Percentiles rank a stretch among this genome's conserved stretches.
Conservation (phyloP, 2,888 invertebrate genomes). For the Xanthia icteritia region DNA sequence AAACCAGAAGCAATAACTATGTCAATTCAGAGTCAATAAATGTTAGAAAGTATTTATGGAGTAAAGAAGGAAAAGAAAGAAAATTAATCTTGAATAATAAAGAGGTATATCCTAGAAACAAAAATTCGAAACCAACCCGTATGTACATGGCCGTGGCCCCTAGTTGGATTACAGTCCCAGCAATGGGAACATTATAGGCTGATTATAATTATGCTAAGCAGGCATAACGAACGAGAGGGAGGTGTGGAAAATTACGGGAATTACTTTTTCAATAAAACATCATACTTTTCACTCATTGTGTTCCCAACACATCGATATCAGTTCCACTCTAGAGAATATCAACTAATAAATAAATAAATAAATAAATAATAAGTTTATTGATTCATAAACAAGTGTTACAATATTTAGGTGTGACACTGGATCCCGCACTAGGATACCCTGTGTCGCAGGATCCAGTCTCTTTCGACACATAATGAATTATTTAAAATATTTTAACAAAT, state of each 20-base stretch:
- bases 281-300: background rate
- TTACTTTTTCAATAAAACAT: background rate
- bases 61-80: background rate
- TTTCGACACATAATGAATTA: no score
- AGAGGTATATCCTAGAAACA: background rate
- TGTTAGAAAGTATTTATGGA: conserved; percentile 4
- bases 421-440: no score
- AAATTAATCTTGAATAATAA: background rate
- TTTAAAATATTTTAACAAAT: no score
- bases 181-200: background rate
- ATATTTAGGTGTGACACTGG: no score
- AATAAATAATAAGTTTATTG: no score
- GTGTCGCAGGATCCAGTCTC: no score
- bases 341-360: no score
- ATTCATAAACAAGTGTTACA: no score
- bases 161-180: background rate
- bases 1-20: conserved; percentile 14
- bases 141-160: no score
- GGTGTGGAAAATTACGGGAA: no score
- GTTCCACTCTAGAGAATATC: conserved; percentile 16
- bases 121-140: background rate
- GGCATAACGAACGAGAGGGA: no score
- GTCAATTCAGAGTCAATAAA: background rate
- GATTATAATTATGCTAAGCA: background rate
- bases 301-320: background rate